Conservation (phyloP, 1,140 invertebrate genomes). For the Belonocnema kinseyi region DNA sequence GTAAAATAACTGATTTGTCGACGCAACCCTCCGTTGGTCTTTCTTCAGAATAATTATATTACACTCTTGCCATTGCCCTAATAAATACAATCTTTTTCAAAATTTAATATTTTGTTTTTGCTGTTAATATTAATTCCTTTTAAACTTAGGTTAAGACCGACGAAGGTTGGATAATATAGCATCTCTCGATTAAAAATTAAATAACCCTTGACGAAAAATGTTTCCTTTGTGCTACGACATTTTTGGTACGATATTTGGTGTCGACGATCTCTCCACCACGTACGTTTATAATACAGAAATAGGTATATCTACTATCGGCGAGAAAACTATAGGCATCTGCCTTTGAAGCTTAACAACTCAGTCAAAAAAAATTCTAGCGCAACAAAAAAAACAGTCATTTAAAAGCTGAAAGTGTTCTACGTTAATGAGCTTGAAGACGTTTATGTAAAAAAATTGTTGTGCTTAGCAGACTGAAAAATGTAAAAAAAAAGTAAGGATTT, state of each 20-base stretch:
- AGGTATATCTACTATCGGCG: constrained; percentile 51
- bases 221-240: constrained; percentile 52
- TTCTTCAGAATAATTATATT: neutral
- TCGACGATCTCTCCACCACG: constrained; percentile 42
- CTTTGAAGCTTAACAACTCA: no score
- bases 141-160: neutral
- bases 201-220: constrained; percentile 1
- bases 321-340: no score
- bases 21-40: neutral
- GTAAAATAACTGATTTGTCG: neutral
- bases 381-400: no score
- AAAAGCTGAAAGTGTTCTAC: no score
- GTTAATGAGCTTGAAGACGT: no score
- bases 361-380: no score
- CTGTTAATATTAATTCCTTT: neutral
- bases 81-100: neutral
- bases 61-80: neutral
- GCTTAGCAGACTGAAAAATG: no score
- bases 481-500: no score
- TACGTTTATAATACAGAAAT: constrained; percentile 44
- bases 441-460: no score
- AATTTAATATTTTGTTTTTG: neutral
- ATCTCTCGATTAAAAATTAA: constrained; percentile 6
- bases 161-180: neutral
- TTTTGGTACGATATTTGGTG: constrained; percentile 43